phyloP scores from a whole-genome alignment of 2,797 vertebrate genomes.

The Protosalanx chinensis region DNA sequence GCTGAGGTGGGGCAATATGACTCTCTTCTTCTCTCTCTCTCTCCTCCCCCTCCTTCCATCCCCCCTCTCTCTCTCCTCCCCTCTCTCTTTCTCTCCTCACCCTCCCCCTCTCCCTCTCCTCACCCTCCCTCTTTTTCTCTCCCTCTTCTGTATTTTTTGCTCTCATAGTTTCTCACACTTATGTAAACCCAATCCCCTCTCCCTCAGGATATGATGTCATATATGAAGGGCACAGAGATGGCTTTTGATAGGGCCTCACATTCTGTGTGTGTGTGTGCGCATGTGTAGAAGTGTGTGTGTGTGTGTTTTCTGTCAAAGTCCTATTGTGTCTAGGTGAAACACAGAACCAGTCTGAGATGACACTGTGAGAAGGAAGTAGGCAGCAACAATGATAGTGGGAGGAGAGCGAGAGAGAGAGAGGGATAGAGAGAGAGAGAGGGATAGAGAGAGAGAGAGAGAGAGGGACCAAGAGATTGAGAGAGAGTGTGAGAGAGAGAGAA shows the following conservation, averaged over 20 bases:
- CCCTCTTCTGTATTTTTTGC: neutral
- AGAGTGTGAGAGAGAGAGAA: slow-evolving; percentile 29
- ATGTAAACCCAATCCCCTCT: slow-evolving; percentile 26
- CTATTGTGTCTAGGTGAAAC: slow-evolving; percentile 39
- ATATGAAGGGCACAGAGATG: slow-evolving; percentile 13
- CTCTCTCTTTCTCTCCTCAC: slow-evolving; percentile 1
- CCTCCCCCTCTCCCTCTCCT: slow-evolving; percentile 17
- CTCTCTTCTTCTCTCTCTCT: neutral
- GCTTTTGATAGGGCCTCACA: slow-evolving; percentile 21
- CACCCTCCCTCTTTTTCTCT: slow-evolving; percentile 13
- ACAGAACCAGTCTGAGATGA: slow-evolving; percentile 62
- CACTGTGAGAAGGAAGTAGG: slow-evolving; percentile 57
- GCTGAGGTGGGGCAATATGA: slow-evolving; percentile 35
- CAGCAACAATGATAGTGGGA: slow-evolving; percentile 63
- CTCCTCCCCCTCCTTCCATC: neutral
- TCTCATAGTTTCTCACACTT: slow-evolving; percentile 31
- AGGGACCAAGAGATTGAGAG: slow-evolving; percentile 23
- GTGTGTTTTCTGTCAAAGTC: slow-evolving; percentile 5
- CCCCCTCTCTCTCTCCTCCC: slow-evolving; percentile 10
- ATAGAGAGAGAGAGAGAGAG: slow-evolving; percentile 4
- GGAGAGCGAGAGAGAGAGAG: slow-evolving; percentile 53
- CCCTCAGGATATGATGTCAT: slow-evolving; percentile 42
- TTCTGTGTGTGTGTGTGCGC: neutral
- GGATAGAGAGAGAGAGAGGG: slow-evolving; percentile 36
- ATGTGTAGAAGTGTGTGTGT: slow-evolving; percentile 8